Conservation (phyloP, 2,113 vertebrate genomes). For the Nanger granti region DNA sequence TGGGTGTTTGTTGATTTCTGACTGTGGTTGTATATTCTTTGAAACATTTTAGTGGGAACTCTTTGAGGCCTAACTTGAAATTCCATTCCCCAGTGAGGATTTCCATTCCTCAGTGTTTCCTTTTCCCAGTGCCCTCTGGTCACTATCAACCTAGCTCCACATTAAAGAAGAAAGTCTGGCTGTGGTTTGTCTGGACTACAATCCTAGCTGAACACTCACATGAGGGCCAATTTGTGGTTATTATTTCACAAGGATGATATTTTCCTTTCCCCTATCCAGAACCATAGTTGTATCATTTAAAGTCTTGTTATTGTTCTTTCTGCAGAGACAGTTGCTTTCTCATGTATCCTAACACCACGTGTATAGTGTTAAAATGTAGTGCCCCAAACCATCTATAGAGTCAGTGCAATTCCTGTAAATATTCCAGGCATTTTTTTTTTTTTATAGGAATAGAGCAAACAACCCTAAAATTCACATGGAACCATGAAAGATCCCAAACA, state of each 20-base stretch:
- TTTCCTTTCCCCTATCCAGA: background rate
- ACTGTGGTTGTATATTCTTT: background rate
- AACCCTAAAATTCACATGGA: background rate
- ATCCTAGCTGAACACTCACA: background rate
- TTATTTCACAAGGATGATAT: background rate
- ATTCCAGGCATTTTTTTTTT: background rate
- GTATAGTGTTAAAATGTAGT: background rate
- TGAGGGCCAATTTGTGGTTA: background rate
- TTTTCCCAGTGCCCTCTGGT: background rate
- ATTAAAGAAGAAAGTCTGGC: background rate
- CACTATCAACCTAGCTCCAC: background rate
- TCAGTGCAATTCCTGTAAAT: background rate
- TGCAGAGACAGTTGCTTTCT: background rate
- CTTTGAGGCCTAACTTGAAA: background rate
- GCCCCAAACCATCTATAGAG: background rate
- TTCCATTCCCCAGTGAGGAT: background rate
- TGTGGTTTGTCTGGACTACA: background rate
- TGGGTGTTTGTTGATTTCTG: background rate
- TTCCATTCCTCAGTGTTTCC: background rate
- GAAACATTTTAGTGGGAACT: background rate
- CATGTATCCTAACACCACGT: background rate
- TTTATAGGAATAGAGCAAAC: background rate
- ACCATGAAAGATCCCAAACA: background rate
- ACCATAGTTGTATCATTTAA: background rate
- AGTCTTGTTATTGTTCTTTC: background rate